A percentile compares a stretch with the other conserved stretches of the same genome.
These are phyloP conservation scores for Lipophrys pholis DNA, from an alignment of 2,113 vertebrate genomes.

Conservation along the genomic window DNA sequence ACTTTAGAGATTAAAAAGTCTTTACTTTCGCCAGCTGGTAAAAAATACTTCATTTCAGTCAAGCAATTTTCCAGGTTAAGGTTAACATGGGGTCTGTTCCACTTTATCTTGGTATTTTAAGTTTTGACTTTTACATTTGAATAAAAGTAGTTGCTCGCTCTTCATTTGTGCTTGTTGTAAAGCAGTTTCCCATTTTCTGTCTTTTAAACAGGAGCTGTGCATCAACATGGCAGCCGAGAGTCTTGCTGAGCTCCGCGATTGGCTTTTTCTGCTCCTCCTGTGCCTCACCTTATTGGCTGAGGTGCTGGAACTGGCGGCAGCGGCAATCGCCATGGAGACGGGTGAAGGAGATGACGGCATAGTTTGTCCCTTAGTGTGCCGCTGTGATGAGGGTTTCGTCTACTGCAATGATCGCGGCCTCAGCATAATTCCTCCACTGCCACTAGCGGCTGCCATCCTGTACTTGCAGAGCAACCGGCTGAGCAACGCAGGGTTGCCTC, in stretches of 20 bases:
- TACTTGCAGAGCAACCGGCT: constrained; percentile 97
- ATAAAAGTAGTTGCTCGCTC: constrained; percentile 1
- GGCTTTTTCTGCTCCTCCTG: constrained; percentile 91
- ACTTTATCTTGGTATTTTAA: constrained; percentile 2
- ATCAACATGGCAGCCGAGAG: constrained; percentile 85
- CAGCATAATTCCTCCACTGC: constrained; percentile 89
- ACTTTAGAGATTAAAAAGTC: constrained; percentile 30
- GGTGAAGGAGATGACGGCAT: constrained; percentile 82
- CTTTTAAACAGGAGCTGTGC: constrained; percentile 54
- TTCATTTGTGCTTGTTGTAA: constrained; percentile 47
- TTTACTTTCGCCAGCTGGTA: constrained; percentile 16
- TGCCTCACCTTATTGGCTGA: constrained; percentile 92
- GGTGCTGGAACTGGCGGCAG: constrained; percentile 87
- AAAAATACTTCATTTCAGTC: constrained; percentile 16
- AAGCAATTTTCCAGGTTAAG: constrained; percentile 4
- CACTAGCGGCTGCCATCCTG: constrained; percentile 89
- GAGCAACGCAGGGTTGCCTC: constrained; percentile 89
- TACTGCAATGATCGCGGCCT: constrained; percentile 97
- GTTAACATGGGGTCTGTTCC: constrained; percentile 6
- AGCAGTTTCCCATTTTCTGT: constrained; percentile 47
- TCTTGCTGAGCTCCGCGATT: constrained; percentile 90
- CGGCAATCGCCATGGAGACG: constrained; percentile 83
- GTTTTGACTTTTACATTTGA: constrained; percentile 11
- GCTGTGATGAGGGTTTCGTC: constrained; percentile 92
- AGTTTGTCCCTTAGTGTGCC: constrained; percentile 89